Evolutionary conservation across 1,140 invertebrate species (phyloP), one percentile per base, ranked within the genome.

Genomic region (Amphibalanus amphitrite): DNA sequence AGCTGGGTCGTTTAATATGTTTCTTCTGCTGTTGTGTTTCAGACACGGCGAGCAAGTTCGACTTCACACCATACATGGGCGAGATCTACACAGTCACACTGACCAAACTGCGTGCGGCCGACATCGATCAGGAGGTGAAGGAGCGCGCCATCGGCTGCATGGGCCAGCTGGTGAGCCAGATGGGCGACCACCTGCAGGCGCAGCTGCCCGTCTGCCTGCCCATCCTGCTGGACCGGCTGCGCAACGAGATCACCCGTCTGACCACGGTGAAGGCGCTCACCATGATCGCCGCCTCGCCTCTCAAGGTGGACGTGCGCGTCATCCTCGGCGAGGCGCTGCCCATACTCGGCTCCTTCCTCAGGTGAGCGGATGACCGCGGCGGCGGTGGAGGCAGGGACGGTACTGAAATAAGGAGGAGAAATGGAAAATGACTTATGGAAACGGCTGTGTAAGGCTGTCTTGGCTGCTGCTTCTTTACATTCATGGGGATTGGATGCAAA

Each of bases 121-220:
- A 97, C 79, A 95, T 98, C 76, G 95, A 98, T 82, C 96, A 98
- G 79, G 95, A 98, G 83, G 95, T 98, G 0, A 98, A 98, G 79
- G 96, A 98, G 79, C 85, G 95, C 72, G 95, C 96, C 8, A 98
- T 98, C 72, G 90, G 94, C 1, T 95, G 95, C 77, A 97, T 97
- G 90, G 95, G 93, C 29, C 93, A 96, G 80, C 91, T 97, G 67
- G 87, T 98, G 33, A 89, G 90, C 72, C 91, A 94, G 79, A 86
- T 97, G 72, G 95, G 94, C 15, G 93, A 97, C 80, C 86, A 85
- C 77, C 79, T 92, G 65, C 81, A 86, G 76, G 29, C 77, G n/a
- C 91, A 97, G 79, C 82, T 97, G 65, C 85, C 85, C 1, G 85
- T 86, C 20, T 97, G 93, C 81, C 82, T 98, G 72, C 93, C 95